These are phyloP conservation scores for Microhierax caerulescens DNA, from an alignment of 2,797 vertebrate genomes.

Conservation along the genomic window DNA sequence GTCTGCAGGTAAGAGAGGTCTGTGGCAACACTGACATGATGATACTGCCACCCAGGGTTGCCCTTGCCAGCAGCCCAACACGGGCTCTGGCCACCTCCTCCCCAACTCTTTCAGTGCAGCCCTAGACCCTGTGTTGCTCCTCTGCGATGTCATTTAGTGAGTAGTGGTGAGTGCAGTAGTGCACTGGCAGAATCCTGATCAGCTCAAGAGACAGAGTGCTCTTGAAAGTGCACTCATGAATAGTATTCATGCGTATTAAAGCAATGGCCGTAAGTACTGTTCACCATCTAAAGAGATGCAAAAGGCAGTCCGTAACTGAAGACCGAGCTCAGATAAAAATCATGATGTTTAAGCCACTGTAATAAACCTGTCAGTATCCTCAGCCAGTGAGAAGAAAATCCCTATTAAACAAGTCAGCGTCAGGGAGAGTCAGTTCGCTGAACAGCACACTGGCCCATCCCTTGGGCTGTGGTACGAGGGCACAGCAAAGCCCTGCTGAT, in stretches of 20 bases:
- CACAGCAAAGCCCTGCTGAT: background rate
- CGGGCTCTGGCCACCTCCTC: rapidly evolving
- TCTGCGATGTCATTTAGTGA: background rate
- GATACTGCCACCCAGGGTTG: background rate
- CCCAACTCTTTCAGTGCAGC: background rate
- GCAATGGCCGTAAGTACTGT: background rate
- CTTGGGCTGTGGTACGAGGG: background rate
- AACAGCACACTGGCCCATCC: background rate
- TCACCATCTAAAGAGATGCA: background rate
- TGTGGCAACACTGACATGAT: rapidly evolving
- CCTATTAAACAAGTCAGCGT: background rate
- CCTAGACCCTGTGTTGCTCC: background rate
- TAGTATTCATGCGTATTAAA: background rate
- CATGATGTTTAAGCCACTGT: background rate
- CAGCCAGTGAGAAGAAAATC: background rate
- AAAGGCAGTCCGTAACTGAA: background rate
- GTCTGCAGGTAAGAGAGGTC: background rate
- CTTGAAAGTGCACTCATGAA: background rate
- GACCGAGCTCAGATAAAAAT: background rate
- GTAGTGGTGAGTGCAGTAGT: background rate
- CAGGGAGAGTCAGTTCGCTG: background rate
- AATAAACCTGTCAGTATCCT: conserved; percentile 14
- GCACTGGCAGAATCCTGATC: background rate
- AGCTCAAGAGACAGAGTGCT: background rate
- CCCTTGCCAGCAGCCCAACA: background rate